Conservation (phyloP, 2,888 invertebrate genomes). For the Andrena bucephala region DNA sequence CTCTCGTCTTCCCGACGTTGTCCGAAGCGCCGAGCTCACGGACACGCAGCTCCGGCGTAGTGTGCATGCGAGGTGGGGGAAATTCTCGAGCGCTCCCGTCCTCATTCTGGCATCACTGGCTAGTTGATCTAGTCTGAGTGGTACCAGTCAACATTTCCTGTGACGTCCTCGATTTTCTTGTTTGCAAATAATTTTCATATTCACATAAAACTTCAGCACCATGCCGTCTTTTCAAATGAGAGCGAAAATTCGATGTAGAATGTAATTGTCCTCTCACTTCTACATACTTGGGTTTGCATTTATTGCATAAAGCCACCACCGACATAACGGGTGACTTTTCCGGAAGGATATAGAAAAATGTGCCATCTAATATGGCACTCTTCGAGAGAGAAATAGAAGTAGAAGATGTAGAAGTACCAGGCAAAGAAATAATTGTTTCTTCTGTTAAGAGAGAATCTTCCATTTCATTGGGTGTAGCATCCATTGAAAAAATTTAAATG, state of each 20-base stretch:
- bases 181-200: not conserved
- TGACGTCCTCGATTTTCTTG: not conserved
- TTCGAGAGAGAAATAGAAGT: not conserved
- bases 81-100: too few species aligned
- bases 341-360: not conserved
- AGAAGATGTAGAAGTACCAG: not conserved
- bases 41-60: too few species aligned
- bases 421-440: not conserved
- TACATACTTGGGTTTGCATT: not conserved
- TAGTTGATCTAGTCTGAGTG: not conserved
- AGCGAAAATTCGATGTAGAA: slow-evolving; percentile 4
- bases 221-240: slow-evolving; percentile 1
- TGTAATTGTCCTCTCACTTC: not conserved
- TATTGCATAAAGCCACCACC: not conserved
- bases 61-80: too few species aligned
- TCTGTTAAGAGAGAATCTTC: too few species aligned
- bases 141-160: not conserved
- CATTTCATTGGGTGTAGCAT: too few species aligned
- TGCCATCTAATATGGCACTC: not conserved
- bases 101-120: too few species aligned
- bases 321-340: not conserved
- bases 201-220: not conserved
- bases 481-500: too few species aligned
- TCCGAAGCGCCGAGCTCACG: too few species aligned
- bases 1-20: too few species aligned